These are phyloP conservation scores for Scomber japonicus DNA, from an alignment of 2,113 vertebrate genomes.

Conservation along the genomic window DNA sequence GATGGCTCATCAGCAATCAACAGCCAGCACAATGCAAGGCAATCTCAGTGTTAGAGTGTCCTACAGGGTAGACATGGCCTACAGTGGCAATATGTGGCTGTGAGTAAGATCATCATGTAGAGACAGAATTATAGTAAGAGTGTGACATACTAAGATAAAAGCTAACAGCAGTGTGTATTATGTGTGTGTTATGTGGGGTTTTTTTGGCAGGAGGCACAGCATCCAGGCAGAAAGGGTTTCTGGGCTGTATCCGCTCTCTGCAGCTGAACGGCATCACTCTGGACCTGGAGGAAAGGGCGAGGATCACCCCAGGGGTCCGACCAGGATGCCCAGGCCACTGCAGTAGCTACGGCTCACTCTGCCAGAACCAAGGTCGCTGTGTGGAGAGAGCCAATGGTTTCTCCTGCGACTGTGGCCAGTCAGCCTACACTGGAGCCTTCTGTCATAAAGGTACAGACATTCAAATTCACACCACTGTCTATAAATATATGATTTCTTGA, in stretches of 20 bases:
- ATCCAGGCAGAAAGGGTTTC: slow-evolving; percentile 94
- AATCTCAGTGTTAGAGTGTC: neutral
- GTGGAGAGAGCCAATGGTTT: slow-evolving; percentile 90
- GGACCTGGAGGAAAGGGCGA: slow-evolving; percentile 94
- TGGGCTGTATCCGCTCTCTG: slow-evolving; percentile 94
- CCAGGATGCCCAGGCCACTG: slow-evolving; percentile 96
- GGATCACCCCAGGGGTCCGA: slow-evolving; percentile 93
- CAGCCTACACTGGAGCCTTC: slow-evolving; percentile 91
- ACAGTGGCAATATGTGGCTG: too few species aligned
- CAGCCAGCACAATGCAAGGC: neutral
- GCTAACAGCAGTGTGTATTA: neutral
- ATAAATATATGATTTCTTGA: neutral
- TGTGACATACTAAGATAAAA: too few species aligned
- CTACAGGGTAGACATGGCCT: neutral
- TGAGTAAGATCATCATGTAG: neutral
- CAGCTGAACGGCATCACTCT: slow-evolving; percentile 92
- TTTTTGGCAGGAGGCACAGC: slow-evolving; percentile 91
- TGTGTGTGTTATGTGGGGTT: neutral
- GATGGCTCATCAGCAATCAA: slow-evolving; percentile 41
- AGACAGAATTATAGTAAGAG: neutral
- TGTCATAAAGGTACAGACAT: slow-evolving; percentile 89
- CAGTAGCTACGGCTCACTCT: slow-evolving; percentile 93
- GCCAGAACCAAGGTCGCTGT: slow-evolving; percentile 91
- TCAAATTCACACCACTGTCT: neutral
- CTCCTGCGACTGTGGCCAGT: slow-evolving; percentile 91